Conservation (phyloP, 2,113 vertebrate species). For the Rhynchomys soricoides region DNA sequence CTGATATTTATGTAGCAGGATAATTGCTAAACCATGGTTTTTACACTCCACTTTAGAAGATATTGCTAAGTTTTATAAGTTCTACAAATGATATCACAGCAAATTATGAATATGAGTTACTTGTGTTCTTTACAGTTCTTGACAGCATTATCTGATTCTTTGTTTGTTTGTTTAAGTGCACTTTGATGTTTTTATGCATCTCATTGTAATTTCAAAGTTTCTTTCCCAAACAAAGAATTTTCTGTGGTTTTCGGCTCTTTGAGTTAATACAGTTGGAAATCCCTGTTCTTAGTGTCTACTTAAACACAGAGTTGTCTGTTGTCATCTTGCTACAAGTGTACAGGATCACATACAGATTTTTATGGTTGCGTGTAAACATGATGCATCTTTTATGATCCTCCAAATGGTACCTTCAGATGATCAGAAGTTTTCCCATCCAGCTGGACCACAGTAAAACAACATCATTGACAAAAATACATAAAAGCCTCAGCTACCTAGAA, state of each 20-base stretch:
- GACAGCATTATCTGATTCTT: neutral
- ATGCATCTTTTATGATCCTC: neutral
- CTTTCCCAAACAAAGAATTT: neutral
- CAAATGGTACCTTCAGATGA: constrained; percentile 4
- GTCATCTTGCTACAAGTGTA: neutral
- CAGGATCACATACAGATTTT: neutral
- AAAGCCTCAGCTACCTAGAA: neutral
- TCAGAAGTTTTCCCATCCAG: neutral
- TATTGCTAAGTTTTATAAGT: neutral
- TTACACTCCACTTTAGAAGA: neutral
- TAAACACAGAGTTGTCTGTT: neutral
- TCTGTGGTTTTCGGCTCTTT: neutral
- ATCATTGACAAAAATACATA: neutral
- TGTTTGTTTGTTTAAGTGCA: neutral
- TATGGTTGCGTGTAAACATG: neutral
- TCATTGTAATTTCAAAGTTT: constrained; percentile 28
- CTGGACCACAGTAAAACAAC: neutral
- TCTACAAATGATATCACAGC: neutral
- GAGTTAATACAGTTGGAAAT: constrained; percentile 2
- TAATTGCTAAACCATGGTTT: neutral
- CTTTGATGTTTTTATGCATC: neutral
- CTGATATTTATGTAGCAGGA: neutral
- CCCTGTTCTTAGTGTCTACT: neutral
- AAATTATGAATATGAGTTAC: neutral
- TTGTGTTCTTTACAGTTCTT: neutral